phyloP scores from a whole-genome alignment of 35 echinoderm and acorn worm species.

The Lytechinus pictus region DNA sequence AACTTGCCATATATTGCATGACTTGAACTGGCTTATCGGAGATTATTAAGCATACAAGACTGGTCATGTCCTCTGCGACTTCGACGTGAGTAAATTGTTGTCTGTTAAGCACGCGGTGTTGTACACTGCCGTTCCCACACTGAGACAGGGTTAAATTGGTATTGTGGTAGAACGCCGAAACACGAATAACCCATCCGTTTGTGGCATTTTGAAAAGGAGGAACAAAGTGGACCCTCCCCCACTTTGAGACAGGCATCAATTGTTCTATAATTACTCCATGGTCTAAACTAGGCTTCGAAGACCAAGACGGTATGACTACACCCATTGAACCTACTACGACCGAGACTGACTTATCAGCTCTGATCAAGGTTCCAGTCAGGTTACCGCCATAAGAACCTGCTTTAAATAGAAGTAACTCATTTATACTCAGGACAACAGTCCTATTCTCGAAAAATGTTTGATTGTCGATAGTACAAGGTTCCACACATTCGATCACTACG shows the following conservation, averaged over 20 bases:
- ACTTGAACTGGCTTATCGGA: conserved; percentile 32
- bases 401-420: not conserved
- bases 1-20: conserved; percentile 18
- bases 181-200: not conserved
- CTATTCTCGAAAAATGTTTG: not conserved
- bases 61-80: not conserved
- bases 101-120: not conserved
- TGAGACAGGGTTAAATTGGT: not conserved
- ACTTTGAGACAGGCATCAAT: not conserved
- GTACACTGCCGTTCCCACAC: not conserved
- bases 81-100: not conserved
- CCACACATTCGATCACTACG: not conserved
- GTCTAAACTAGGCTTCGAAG: not conserved
- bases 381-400: not conserved
- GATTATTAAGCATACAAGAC: not conserved
- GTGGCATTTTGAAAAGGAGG: not conserved
- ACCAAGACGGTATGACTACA: not conserved
- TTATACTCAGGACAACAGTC: not conserved
- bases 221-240: not conserved
- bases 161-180: not conserved
- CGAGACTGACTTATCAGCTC: not conserved
- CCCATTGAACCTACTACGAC: not conserved
- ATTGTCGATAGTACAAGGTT: not conserved
- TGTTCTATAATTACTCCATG: conserved; percentile 22
- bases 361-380: not conserved